These are phyloP conservation scores for Sesia bembeciformis DNA, from an alignment of 2,888 invertebrate species.

Conservation along the genomic window DNA sequence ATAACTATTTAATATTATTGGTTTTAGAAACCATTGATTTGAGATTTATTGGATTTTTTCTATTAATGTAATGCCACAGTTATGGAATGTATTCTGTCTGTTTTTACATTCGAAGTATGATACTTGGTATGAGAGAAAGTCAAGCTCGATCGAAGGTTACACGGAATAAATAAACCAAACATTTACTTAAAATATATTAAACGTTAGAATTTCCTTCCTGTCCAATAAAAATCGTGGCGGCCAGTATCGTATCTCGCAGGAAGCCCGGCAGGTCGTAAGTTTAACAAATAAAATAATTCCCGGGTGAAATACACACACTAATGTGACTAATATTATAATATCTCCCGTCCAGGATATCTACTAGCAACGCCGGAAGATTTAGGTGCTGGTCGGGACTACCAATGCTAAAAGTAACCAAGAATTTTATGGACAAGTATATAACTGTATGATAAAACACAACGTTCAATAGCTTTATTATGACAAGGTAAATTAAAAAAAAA, in stretches of 20 bases:
- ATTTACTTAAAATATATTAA: slow-evolving; percentile 59
- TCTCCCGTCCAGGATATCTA: slow-evolving; percentile 63
- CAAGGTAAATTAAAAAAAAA: too few relatives aligned
- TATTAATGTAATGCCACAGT: too few relatives aligned
- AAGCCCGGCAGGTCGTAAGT: slow-evolving; percentile 62
- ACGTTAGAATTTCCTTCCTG: slow-evolving; percentile 71
- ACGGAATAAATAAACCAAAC: slow-evolving; percentile 48
- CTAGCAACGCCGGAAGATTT: slow-evolving; percentile 67
- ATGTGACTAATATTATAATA: slow-evolving; percentile 73
- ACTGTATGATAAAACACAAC: too few relatives aligned
- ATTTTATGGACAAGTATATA: neutral
- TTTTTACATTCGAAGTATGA: too few relatives aligned
- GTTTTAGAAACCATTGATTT: too few relatives aligned
- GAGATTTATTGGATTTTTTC: too few relatives aligned
- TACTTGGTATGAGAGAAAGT: neutral
- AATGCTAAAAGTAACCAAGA: slow-evolving; percentile 28
- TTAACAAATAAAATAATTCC: slow-evolving; percentile 70
- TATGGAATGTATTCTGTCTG: too few relatives aligned
- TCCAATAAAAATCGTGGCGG: slow-evolving; percentile 64
- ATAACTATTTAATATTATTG: too few relatives aligned
- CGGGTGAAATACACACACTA: slow-evolving; percentile 66
- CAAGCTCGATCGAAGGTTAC: neutral
- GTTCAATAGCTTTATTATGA: too few relatives aligned
- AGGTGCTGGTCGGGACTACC: slow-evolving; percentile 36
- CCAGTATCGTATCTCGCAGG: slow-evolving; percentile 57